phyloP scores from a whole-genome alignment of 2,888 invertebrate species.

The Deroplatys truncata region DNA sequence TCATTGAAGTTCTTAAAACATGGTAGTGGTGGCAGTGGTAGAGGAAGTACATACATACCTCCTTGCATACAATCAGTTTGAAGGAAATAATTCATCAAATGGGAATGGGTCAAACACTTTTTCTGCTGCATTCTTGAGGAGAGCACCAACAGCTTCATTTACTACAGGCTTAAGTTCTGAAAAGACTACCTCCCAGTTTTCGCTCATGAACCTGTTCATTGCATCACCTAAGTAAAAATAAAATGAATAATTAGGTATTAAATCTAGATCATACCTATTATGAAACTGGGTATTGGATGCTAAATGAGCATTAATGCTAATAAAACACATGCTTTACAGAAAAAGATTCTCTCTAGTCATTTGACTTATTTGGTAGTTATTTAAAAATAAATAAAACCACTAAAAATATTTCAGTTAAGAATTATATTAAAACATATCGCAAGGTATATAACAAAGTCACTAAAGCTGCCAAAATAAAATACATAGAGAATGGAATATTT shows the following conservation, averaged over 20 bases:
- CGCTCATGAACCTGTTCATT: constrained; percentile 42
- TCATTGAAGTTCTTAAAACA: too few relatives aligned
- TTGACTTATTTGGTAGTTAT: too few relatives aligned
- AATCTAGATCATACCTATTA: not conserved
- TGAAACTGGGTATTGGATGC: too few relatives aligned
- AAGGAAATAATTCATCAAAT: constrained; percentile 36
- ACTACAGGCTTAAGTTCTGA: constrained; percentile 43
- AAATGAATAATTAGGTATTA: not conserved
- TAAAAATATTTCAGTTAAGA: too few relatives aligned
- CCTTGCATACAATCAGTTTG: not conserved
- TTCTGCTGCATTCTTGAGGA: constrained; percentile 33
- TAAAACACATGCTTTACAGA: too few relatives aligned
- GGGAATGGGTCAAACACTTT: constrained; percentile 35
- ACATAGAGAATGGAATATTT: too few relatives aligned
- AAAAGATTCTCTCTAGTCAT: too few relatives aligned
- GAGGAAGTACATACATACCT: not conserved
- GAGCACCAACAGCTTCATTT: constrained; percentile 33
- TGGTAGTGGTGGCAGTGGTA: too few relatives aligned
- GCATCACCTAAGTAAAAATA: constrained; percentile 30
- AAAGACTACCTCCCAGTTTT: constrained; percentile 42
- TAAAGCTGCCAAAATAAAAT: too few relatives aligned
- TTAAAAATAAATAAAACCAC: too few relatives aligned
- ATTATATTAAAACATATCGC: too few relatives aligned
- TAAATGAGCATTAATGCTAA: not conserved
- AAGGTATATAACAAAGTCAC: too few relatives aligned